These are phyloP conservation scores for Didymodactylos carnosus DNA, from an alignment of 2,888 invertebrate species.

Conservation along the genomic window DNA sequence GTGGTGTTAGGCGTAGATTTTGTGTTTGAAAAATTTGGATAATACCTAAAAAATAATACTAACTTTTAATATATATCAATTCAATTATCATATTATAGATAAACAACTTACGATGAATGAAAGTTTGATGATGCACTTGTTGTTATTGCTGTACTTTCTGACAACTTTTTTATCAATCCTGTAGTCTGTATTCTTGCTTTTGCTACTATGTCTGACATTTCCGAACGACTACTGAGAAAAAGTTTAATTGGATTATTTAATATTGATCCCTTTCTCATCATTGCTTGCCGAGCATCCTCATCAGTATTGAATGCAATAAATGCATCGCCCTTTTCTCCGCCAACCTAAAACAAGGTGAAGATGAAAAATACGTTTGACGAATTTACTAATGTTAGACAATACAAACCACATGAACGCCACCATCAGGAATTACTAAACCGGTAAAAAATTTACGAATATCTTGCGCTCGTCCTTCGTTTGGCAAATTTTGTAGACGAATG, in stretches of 20 bases:
- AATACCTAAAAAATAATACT: too few species aligned
- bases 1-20: too few species aligned
- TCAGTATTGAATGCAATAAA: constrained; percentile 94
- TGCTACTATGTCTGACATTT: constrained; percentile 41
- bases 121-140: too few species aligned
- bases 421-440: constrained; percentile 89
- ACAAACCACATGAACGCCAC: constrained; percentile 80
- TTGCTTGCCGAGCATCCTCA: constrained; percentile 91
- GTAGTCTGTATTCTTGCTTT: too few species aligned
- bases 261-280: constrained; percentile 67
- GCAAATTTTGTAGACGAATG: constrained; percentile 89
- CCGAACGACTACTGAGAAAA: constrained; percentile 71
- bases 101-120: too few species aligned
- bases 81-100: too few species aligned
- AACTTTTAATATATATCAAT: too few species aligned
- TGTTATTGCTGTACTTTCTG: too few species aligned
- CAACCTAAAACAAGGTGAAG: constrained; percentile 46
- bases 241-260: constrained; percentile 72
- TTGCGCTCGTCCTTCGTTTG: constrained; percentile 88
- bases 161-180: too few species aligned
- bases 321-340: constrained; percentile 93
- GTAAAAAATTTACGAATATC: constrained; percentile 92
- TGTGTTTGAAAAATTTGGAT: too few species aligned
- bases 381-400: not conserved
- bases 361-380: not conserved